phyloP scores from a whole-genome alignment of 2,113 vertebrate species.

The Dromaius novaehollandiae region DNA sequence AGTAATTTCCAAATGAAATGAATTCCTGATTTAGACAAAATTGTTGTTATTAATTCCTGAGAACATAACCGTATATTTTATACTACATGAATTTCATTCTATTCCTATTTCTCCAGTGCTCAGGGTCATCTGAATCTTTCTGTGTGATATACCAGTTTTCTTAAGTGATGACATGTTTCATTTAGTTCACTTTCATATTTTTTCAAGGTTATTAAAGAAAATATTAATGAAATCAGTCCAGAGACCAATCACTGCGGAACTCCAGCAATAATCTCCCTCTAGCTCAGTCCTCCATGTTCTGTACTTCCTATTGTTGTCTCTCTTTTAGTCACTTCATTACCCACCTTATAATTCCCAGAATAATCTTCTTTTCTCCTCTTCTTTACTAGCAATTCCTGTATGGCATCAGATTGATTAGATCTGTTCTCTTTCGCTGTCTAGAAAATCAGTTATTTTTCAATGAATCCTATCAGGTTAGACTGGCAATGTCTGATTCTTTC shows the following conservation, averaged over 20 bases:
- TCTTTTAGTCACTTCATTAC: neutral
- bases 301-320: neutral
- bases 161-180: neutral
- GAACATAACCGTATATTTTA: neutral
- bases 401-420: slow-evolving; percentile 51
- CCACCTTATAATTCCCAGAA: slow-evolving; percentile 38
- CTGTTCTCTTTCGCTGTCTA: slow-evolving; percentile 12
- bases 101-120: neutral
- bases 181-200: slow-evolving; percentile 18
- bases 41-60: neutral
- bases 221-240: slow-evolving; percentile 41
- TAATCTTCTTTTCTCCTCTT: slow-evolving; percentile 15
- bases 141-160: neutral
- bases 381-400: slow-evolving; percentile 59
- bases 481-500: slow-evolving; percentile 38
- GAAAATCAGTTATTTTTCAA: slow-evolving; percentile 49
- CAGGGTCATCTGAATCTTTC: neutral
- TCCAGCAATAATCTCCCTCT: neutral
- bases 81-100: neutral
- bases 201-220: slow-evolving; percentile 55
- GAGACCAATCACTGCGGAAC: slow-evolving; percentile 20
- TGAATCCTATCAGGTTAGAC: slow-evolving; percentile 27
- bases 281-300: neutral
- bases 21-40: neutral
- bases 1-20: neutral